These are phyloP conservation scores for Anguilla marmorata DNA, from an alignment of 2,797 vertebrate species.

Conservation along the genomic window DNA sequence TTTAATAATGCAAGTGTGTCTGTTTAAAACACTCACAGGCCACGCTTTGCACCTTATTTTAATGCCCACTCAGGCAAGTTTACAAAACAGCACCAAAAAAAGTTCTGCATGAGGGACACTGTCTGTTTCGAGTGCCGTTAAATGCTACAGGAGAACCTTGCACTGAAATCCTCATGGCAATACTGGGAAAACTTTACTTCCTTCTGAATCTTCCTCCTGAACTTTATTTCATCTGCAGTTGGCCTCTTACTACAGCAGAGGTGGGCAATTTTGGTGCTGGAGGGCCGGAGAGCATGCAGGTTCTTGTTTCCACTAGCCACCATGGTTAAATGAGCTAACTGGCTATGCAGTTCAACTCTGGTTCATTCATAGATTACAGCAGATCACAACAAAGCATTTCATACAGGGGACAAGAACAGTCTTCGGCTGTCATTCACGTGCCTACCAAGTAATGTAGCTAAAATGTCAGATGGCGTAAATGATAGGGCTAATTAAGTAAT, in stretches of 20 bases:
- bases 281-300: too few species aligned
- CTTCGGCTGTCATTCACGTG: too few species aligned
- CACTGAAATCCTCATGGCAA: not conserved
- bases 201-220: not conserved
- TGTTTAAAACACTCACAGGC: constrained; percentile 36
- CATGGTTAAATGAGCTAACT: too few species aligned
- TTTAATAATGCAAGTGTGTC: constrained; percentile 54
- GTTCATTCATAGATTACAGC: too few species aligned
- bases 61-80: constrained; percentile 24
- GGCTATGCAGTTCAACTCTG: too few species aligned
- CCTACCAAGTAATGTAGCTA: too few species aligned
- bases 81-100: not conserved
- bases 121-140: not conserved
- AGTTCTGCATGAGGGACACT: constrained; percentile 6
- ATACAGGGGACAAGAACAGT: not conserved
- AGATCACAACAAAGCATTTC: too few species aligned
- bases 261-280: too few species aligned
- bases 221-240: too few species aligned
- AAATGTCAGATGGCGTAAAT: too few species aligned
- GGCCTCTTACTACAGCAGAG: too few species aligned
- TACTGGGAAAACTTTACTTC: not conserved
- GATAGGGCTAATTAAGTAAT: not conserved
- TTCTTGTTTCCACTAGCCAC: too few species aligned
- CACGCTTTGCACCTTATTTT: constrained; percentile 31
- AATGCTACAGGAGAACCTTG: not conserved